Evolutionary conservation across 2,888 invertebrate species (phyloP), one percentile per base, ranked within the genome.

Genomic region (Hypselothyrea guttata): DNA sequence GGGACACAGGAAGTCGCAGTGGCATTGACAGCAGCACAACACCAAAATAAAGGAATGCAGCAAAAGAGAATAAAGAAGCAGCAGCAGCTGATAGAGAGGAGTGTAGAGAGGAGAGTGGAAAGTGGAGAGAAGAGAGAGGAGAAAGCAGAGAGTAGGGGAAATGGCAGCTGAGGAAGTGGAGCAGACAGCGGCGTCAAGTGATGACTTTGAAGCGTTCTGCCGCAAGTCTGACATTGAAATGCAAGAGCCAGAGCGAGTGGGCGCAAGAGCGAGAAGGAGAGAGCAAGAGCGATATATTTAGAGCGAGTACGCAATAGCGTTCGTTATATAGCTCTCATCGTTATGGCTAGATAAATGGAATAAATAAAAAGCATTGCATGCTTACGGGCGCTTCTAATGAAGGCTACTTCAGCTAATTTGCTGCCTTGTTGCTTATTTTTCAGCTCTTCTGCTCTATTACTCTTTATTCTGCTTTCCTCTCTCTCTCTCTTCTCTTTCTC

Each of bases 141-240:
- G 7, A 5, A 7, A 5, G n/a, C 7, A 30, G 30, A 3, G 2
- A 30, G 30, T 5, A 30, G 15, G 41, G 16, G 49, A 31, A 22
- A 5, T 5, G 5, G 22, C 5, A 22, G 22, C 16, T n/a, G 38
- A 62, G 59, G 54, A 63, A 71, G 63, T 51, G 52, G 49, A 41
- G 52, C 42, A 42, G 63, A 58, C 65, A 49, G 18, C 13, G 27
- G 2, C 9, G 15, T 69, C 62, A 59, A 70, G 70, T 72, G 77
- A 75, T 81, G 78, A 77, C 77, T 71, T 60, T 66, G 70, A 76
- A 69, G 71, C 48, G 56, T 28, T 55, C 49, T 48, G 51, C 40
- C 27, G 1, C 18, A 42, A 46, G 30, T 41, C 22, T 30, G 58
- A 53, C 72, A 69, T 61, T 72, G 69, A 72, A 60, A 34, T 46